These are phyloP conservation scores for Uropetala carovei DNA, from an alignment of 2,888 invertebrate species.

Conservation along the genomic window DNA sequence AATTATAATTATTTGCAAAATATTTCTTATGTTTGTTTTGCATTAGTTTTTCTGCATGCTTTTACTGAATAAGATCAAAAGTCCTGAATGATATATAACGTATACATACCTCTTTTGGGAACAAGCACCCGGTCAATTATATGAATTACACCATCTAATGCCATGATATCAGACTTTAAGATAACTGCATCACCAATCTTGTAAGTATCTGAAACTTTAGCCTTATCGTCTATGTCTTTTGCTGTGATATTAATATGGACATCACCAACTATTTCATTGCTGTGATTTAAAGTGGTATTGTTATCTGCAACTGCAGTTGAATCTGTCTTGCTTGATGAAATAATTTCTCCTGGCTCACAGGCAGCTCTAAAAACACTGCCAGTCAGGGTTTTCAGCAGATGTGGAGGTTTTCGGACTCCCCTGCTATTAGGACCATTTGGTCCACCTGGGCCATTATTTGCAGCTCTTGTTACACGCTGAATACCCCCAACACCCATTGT, in stretches of 20 bases:
- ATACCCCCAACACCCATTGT: constrained; percentile 21
- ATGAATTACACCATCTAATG: constrained; percentile 61
- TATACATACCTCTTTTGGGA: constrained; percentile 42
- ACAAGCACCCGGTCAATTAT: constrained; percentile 47
- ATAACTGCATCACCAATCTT: constrained; percentile 58
- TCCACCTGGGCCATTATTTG: not conserved
- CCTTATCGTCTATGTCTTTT: not conserved
- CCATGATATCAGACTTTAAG: constrained; percentile 51
- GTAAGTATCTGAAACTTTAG: constrained; percentile 6
- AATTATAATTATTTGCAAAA: too few species aligned
- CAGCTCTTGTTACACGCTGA: not conserved
- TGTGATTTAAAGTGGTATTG: not conserved
- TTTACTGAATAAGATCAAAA: too few species aligned
- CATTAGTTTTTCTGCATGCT: too few species aligned
- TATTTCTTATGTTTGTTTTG: too few species aligned
- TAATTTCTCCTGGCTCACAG: not conserved
- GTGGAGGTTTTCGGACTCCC: constrained; percentile 13
- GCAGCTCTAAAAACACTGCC: constrained; percentile 13
- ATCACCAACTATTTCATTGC: not conserved
- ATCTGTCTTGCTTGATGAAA: not conserved
- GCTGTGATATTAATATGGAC: not conserved
- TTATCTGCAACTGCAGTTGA: not conserved
- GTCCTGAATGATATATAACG: not conserved
- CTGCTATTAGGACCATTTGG: not conserved
- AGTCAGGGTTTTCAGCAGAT: constrained; percentile 17